phyloP scores from a whole-genome alignment of 1,140 invertebrate genomes.

The Panonychus citri region DNA sequence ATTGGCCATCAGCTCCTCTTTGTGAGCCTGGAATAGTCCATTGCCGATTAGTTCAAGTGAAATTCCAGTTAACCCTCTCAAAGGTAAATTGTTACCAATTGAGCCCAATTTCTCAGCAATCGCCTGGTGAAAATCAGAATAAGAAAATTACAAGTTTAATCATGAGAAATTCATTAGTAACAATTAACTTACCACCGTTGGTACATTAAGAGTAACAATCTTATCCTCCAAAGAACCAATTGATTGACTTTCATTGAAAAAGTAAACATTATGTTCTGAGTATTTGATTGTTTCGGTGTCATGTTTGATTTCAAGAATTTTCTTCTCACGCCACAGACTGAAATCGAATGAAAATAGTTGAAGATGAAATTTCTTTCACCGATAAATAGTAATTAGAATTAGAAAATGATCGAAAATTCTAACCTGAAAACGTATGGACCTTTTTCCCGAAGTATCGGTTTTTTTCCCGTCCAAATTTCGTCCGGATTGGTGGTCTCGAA shows the following conservation, averaged over 20 bases:
- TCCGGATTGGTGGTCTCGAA: background rate
- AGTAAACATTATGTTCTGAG: constrained; percentile 3
- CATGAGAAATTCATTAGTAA: background rate
- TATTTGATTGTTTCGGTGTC: constrained; percentile 4
- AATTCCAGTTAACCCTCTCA: background rate
- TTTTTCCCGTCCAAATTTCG: background rate
- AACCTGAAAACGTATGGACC: background rate
- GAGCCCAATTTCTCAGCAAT: background rate
- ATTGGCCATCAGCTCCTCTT: background rate
- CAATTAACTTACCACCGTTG: constrained; percentile 2
- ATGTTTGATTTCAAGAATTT: background rate
- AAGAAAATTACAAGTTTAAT: no score
- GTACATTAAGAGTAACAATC: constrained; percentile 7
- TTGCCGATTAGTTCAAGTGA: background rate
- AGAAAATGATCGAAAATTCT: background rate
- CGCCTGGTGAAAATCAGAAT: background rate
- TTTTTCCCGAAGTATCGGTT: background rate
- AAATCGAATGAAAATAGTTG: background rate
- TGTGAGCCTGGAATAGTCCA: background rate
- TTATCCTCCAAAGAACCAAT: background rate
- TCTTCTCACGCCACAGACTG: background rate
- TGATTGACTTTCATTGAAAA: background rate
- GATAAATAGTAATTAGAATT: background rate
- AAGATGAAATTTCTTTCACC: background rate
- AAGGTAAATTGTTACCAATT: background rate